Base-by-base conservation (phyloP, 2,888 invertebrate genomes). In the Orchesellides sinensis region DNA sequence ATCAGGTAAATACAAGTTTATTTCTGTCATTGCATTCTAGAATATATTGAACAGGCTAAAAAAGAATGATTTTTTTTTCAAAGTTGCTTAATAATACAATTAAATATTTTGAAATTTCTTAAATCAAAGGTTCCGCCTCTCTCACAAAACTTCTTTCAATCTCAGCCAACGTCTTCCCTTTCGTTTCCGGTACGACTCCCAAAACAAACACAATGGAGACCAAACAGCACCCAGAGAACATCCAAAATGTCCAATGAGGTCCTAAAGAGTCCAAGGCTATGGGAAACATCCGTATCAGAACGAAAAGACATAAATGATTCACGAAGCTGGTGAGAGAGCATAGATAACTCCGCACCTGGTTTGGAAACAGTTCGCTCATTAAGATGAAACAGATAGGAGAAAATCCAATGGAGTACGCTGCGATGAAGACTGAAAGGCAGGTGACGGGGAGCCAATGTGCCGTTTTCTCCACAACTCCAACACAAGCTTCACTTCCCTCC, bases 101-200 rank as follows among this genome's bases (percentile, higher is more conserved):
- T 56, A 56, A 12, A 29, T 61, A 17, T 14, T 12, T 49, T 68
- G 47, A 29, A 40, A 40, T 35, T n/a, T 6, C 70, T 75, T 72
- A 56, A 3, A 77, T 40, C 10, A 72, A 40, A 0, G 68, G 29
- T 21, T 73, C 72, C 2, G 23, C 61, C 45, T 77, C 56, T 54
- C 52, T 83, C 3, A 74, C 69, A 78, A 85, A 85, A 49, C 61
- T 45, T 10, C 66, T 25, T 87, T 93, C 92, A 85, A 94, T 93
- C 88, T 94, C 93, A 23, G 93, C 93, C 12, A 94, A 90, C 0
- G 93, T 92, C 89, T 93, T 93, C n/a, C 94, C 94, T 89, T 93
- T 94, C 0, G 94, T 94, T 90, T 94, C 94, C 0, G 94, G 94
- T 0, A 94, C 92, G 83, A 92, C 89, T 54, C 91, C 83, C 83